Evolutionary conservation across 64 coral and sea anemone genomes (phyloP).

Genomic region (Pachyseris speciosa): DNA sequence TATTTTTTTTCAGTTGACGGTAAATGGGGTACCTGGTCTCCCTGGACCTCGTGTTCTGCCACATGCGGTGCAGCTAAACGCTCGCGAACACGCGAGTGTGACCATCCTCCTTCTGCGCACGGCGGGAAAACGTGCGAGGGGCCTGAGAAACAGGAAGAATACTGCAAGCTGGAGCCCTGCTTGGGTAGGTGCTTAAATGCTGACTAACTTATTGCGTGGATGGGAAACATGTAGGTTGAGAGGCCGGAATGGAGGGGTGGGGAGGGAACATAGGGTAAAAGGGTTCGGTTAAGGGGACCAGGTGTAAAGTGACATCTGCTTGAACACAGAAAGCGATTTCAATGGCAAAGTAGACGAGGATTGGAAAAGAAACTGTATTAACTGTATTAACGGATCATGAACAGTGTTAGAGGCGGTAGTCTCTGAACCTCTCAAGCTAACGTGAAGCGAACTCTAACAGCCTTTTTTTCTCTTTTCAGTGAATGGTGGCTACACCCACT

Average conservation of each 20-base stretch:
- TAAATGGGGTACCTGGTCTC: constrained; percentile 84
- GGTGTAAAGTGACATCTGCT: too few species aligned
- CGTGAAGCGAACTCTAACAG: too few species aligned
- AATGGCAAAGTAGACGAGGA: too few species aligned
- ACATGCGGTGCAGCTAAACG: constrained; percentile 89
- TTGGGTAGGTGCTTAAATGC: constrained; percentile 45
- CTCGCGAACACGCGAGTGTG: constrained; percentile 82
- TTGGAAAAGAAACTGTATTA: too few species aligned
- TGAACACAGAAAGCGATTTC: too few species aligned
- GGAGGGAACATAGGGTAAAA: too few species aligned
- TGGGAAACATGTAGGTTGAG: neutral
- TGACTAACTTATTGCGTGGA: neutral
- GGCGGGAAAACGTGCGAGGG: constrained; percentile 92
- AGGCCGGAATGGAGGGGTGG: neutral
- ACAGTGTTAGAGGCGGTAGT: too few species aligned
- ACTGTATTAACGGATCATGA: too few species aligned
- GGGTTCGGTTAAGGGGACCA: neutral
- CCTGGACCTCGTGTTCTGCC: constrained; percentile 86
- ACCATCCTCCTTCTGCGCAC: constrained; percentile 90
- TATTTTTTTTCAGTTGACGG: constrained; percentile 77
- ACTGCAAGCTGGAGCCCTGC: constrained; percentile 86
- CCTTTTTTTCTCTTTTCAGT: constrained; percentile 48
- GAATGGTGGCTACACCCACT: constrained; percentile 82
- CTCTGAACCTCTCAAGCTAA: too few species aligned
- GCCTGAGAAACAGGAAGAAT: constrained; percentile 83